Evolutionary conservation across 2,797 vertebrate species (phyloP), one percentile per base, ranked within the genome.

Genomic region (Anguilla obscura): DNA sequence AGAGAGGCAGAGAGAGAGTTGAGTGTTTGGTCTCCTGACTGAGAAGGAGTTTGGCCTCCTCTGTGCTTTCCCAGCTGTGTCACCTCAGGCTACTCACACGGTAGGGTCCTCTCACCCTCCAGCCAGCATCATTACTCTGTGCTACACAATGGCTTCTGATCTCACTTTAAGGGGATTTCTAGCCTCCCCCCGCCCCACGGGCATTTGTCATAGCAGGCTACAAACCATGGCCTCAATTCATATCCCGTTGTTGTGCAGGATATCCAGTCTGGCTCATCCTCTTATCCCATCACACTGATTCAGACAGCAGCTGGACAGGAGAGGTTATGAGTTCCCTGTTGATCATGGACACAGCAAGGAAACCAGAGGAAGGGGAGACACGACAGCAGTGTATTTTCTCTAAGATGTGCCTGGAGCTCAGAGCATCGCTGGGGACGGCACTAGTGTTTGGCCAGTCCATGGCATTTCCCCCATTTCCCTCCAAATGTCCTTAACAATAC

Each of bases 211-310:
- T 91, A 91, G 90, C 88, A 87, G 90, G 89, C 88, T 84, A 89
- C 85, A 86, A 92, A 87, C 88, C 89, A 91, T 56, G 88, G 86
- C 48, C 36, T 40, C 58, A 86, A 90, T 40, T 89, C 54, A 91
- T 91, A 90, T n/a, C 21, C 85, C 86, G 85, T 89, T 90, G 82
- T 91, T 87, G 87, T 71, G 85, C 86, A 88, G 71, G 88, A 76
- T 86, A 54, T 85, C 40, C 63, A 90, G 88, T 90, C 90, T 27
- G 18, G 90, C 90, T 87, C 89, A 92, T 93, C 91, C 91, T 94
- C 89, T 90, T 88, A 89, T 90, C 84, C 63, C 69, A 33, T 86
- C 85, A 58, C 80, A 40, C 24, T 52, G 58, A 66, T 84, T 89
- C 79, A 76, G 48, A 74, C 69, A 63, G 84, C 84, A 85, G 87